These are phyloP conservation scores for Drosophila novamexicana DNA, from an alignment of 1,140 invertebrate genomes.

Conservation along the genomic window DNA sequence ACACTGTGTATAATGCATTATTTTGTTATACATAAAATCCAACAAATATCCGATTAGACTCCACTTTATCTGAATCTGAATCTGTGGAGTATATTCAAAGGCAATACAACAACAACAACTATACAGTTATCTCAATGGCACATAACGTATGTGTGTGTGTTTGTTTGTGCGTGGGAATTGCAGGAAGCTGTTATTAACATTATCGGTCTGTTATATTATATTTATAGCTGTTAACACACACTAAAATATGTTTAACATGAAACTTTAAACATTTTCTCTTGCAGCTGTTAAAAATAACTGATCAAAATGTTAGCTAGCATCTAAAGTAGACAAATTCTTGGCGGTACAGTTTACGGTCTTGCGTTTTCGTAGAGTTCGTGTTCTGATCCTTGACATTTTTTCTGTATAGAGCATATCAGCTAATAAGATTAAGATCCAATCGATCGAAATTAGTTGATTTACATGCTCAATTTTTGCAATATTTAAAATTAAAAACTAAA, in stretches of 20 bases:
- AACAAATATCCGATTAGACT: not conserved
- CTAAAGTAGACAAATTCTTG: too few relatives aligned
- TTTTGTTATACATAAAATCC: not conserved
- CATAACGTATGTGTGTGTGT: not conserved
- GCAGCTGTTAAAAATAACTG: constrained; percentile 7
- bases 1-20: not conserved
- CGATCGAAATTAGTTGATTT: too few relatives aligned
- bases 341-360: too few relatives aligned
- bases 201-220: constrained; percentile 4
- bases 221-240: constrained; percentile 2
- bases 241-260: not conserved
- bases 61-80: too few relatives aligned
- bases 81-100: not conserved
- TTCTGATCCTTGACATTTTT: too few relatives aligned
- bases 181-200: not conserved
- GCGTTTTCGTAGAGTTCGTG: too few relatives aligned
- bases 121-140: constrained; percentile 3
- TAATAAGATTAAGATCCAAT: too few relatives aligned
- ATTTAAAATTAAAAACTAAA: too few relatives aligned
- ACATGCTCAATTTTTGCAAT: too few relatives aligned
- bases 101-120: not conserved
- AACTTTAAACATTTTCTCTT: not conserved
- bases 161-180: not conserved
- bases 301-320: not conserved
- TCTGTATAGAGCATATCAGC: too few relatives aligned